These are phyloP conservation scores for Columba janthina DNA, from an alignment of 2,113 vertebrate species.

Conservation along the genomic window DNA sequence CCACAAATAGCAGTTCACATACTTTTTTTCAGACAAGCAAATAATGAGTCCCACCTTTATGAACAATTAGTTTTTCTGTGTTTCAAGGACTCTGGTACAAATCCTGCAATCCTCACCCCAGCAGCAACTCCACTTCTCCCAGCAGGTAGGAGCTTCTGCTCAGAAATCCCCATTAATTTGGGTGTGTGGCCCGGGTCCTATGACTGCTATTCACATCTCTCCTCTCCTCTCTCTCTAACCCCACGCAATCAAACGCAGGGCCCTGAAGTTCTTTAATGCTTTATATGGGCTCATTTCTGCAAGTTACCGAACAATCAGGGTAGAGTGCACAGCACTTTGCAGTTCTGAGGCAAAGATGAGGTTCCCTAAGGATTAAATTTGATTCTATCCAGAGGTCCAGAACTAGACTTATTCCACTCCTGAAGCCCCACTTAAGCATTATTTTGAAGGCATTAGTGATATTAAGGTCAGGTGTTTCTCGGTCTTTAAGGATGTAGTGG, in stretches of 20 bases:
- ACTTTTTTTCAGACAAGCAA: not conserved
- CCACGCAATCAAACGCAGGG: not conserved
- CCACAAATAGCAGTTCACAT: not conserved
- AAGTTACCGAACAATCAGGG: constrained; percentile 31
- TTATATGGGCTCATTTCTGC: constrained; percentile 44
- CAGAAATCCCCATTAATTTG: not conserved
- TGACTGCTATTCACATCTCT: not conserved
- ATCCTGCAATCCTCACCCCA: not conserved
- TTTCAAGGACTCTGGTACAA: not conserved
- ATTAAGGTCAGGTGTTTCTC: not conserved
- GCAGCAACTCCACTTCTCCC: not conserved
- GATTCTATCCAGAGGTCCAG: constrained; percentile 5
- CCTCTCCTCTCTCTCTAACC: not conserved
- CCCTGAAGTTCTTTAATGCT: constrained; percentile 41
- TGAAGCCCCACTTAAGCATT: not conserved
- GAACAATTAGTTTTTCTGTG: not conserved
- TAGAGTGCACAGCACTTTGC: constrained; percentile 34
- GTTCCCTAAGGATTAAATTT: constrained; percentile 57
- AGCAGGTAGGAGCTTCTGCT: not conserved
- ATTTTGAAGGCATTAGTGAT: constrained; percentile 37
- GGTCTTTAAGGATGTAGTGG: not conserved
- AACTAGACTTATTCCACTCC: not conserved
- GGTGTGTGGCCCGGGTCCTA: not conserved
- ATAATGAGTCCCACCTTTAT: not conserved
- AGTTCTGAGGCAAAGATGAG: constrained; percentile 31